Evolutionary conservation across 2,888 invertebrate genomes (phyloP).

Genomic region (Pristionchus mayeri): DNA sequence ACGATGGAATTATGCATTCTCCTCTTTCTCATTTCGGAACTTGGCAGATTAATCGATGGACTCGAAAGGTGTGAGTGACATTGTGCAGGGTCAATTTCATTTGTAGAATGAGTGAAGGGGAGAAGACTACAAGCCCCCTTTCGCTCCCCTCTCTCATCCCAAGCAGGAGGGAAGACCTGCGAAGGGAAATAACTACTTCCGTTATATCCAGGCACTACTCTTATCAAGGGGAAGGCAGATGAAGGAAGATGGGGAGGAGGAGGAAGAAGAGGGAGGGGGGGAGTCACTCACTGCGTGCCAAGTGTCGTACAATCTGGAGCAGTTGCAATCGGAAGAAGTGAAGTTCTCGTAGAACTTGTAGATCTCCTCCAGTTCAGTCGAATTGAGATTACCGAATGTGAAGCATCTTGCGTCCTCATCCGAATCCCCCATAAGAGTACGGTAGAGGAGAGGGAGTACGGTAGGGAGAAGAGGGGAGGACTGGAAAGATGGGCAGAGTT

Average conservation of each 20-base stretch:
- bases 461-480: background rate
- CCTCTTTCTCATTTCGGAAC: background rate
- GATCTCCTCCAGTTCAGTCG: background rate
- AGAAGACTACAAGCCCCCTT: constrained; percentile 5
- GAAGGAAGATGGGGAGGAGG: background rate
- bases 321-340: background rate
- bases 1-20: background rate
- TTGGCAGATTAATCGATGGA: constrained; percentile 31
- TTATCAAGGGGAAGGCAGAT: background rate
- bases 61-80: constrained; percentile 39
- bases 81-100: constrained; percentile 30
- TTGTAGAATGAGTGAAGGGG: constrained; percentile 3
- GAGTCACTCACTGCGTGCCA: constrained; percentile 34
- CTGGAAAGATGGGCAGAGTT: constrained; percentile 17
- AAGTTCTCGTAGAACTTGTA: constrained; percentile 37
- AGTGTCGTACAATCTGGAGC: background rate
- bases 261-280: too few species aligned
- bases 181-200: background rate
- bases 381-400: constrained; percentile 1
- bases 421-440: constrained; percentile 2
- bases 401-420: constrained; percentile 32
- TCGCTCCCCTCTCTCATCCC: constrained; percentile 8
- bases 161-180: constrained; percentile 1
- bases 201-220: constrained; percentile 1
- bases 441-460: background rate